Evolutionary conservation across 2,888 invertebrate species (phyloP).

Genomic region (Caenorhabditis zanzibari): DNA sequence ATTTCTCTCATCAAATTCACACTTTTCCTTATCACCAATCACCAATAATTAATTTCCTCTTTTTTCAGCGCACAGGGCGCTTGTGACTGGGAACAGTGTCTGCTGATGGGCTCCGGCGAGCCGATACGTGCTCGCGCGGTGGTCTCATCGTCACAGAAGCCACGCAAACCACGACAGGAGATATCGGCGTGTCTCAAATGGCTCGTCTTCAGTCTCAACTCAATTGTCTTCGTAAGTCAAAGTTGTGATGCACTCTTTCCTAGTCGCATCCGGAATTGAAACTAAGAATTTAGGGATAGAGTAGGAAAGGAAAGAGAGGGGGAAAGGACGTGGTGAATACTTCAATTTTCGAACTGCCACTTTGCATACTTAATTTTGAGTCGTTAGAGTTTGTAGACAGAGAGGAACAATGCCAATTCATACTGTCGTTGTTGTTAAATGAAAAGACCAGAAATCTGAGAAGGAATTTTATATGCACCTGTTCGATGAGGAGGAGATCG

Average conservation of each 20-base stretch:
- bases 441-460: conserved; percentile 41
- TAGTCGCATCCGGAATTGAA: conserved; percentile 43
- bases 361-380: conserved; percentile 46
- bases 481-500: conserved; percentile 20
- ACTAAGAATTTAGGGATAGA: conserved; percentile 9
- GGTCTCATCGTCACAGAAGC: conserved; percentile 63
- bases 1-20: conserved; percentile 33
- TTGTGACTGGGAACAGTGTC: conserved; percentile 73
- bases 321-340: conserved; percentile 34
- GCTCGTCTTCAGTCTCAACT: conserved; percentile 82
- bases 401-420: conserved; percentile 30
- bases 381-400: not conserved
- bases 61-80: conserved; percentile 69
- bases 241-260: conserved; percentile 28
- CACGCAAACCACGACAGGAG: conserved; percentile 83
- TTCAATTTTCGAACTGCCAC: conserved; percentile 57
- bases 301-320: not conserved
- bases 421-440: conserved; percentile 10
- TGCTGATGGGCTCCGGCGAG: conserved; percentile 73
- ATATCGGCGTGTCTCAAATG: conserved; percentile 83
- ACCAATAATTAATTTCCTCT: conserved; percentile 8
- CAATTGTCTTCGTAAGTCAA: conserved; percentile 81
- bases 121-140: conserved; percentile 66
- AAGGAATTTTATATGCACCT: conserved; percentile 53
- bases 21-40: conserved; percentile 17